Evolutionary conservation across 1,140 invertebrate species (phyloP), one percentile per base, ranked within the genome.

Genomic region (Penaeus indicus): DNA sequence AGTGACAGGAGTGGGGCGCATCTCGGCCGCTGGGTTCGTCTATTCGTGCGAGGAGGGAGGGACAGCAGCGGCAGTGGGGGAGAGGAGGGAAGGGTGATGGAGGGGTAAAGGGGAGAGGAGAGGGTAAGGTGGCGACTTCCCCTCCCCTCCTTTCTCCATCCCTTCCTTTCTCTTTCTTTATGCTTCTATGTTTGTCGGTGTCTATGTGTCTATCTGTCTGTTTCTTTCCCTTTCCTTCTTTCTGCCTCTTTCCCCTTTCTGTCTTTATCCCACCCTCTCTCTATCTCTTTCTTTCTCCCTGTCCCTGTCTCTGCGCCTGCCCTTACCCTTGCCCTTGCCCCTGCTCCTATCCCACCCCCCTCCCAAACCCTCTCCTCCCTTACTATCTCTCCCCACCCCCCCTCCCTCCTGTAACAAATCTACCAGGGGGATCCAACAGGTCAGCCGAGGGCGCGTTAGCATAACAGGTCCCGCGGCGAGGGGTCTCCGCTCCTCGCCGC

Each of bases 91-190:
- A 19, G 67, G 16, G 10, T 1, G 67, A 3, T 3, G 67, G 16
- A n/a, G 81, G n/a, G 21, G 47, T 25, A 64, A 27, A 83, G 81
- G 63, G 60, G n/a, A 63, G 61, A 63, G 25, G 42, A 61, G 22
- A 1, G 80, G 8, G 47, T 10, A 63, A n/a, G 47, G 27, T 32
- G 54, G 19, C 4, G 47, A 47, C 27, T 13, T 60, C 47, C 61
- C 19, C 61, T 25, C 54, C 38, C 25, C 3, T 80, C 38, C 78
- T 27, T 16, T 80, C 38, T 80, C 38, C 42, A 47, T 80, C 18
- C 42, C 77, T 79, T 22, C n/a, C 27, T 79, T 22, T 79, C 77
- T 79, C 27, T 79, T 54, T 79, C 18, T 54, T 38, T 80, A 38
- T 78, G 21, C n/a, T 27, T 78, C 10, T 78, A 19, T 77, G 7